phyloP scores from a whole-genome alignment of 2,113 vertebrate species.

The Tamias sibiricus region DNA sequence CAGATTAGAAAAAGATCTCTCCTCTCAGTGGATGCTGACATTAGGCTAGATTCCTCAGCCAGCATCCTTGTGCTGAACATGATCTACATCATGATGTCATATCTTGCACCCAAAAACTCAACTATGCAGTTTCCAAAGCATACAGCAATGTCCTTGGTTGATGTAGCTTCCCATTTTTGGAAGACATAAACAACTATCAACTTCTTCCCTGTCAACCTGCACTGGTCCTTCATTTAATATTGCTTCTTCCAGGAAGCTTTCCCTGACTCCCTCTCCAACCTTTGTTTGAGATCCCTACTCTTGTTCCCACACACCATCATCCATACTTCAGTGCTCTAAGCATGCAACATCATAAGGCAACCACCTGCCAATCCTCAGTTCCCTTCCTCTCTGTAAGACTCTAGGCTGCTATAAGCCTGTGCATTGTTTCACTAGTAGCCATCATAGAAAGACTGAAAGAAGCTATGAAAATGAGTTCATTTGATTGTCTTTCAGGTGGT shows the following conservation, averaged over 20 bases:
- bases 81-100: background rate
- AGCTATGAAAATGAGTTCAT: background rate
- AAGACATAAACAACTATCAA: background rate
- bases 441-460: background rate
- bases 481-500: background rate
- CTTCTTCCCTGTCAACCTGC: background rate
- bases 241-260: background rate
- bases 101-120: background rate
- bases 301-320: background rate
- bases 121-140: background rate
- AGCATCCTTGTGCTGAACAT: background rate
- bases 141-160: background rate
- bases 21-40: background rate
- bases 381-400: background rate
- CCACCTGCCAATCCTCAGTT: background rate
- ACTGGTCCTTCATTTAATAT: background rate
- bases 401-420: background rate
- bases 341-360: background rate
- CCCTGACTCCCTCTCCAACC: background rate
- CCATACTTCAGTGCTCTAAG: background rate
- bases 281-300: background rate
- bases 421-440: background rate
- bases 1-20: background rate
- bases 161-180: background rate
- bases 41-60: background rate